Evolutionary conservation across 92 coral and sea anemone genomes (phyloP), one percentile per base, ranked within the genome.

Genomic region (Phenganax stokvisi): DNA sequence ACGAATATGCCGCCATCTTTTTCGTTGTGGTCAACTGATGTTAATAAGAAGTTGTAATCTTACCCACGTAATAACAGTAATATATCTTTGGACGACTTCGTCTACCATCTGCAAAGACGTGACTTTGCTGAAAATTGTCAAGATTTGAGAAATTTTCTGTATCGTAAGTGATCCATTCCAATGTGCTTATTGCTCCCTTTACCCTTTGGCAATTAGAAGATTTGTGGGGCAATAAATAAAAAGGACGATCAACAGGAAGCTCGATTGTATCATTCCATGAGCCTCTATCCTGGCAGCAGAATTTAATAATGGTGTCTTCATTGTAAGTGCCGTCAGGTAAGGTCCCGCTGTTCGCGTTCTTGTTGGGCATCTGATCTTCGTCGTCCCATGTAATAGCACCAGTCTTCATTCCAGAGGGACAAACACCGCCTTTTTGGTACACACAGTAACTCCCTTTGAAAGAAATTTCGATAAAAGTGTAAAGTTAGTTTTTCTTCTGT

Each of bases 321-420:
- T 74, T 17, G 29, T 11, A 74, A 54, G 16, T 57, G 11, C 79
- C 79, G 12, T 55, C 64, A 28, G 79, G 79, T 74, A 74, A 27
- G 9, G 61, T 57, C 54, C 79, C 79, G 29, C 3, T 2, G 6
- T 74, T 0, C 0, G 47, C 20, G 79, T 74, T 74, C 1, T 76
- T 27, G 47, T 20, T 51, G 0, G 25, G 25, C 3, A 0, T 28
- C 20, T 16, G 1, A 54, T 74, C 79, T 17, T 74, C 79, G 29
- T 74, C 79, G 29, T 74, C 79, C 79, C 79, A 74, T 55, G 54
- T 15, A 12, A 74, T 53, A 28, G 17, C 54, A 11, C 79, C 79
- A 55, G 28, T 20, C 29, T 55, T 74, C 79, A 74, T 53, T 54
- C 79, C 79, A 74, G 51, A 55, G 29, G 79, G 79, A 74, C 79